Evolutionary conservation across 2,888 invertebrate species (phyloP).

Genomic region (Stomorhina lunata): DNA sequence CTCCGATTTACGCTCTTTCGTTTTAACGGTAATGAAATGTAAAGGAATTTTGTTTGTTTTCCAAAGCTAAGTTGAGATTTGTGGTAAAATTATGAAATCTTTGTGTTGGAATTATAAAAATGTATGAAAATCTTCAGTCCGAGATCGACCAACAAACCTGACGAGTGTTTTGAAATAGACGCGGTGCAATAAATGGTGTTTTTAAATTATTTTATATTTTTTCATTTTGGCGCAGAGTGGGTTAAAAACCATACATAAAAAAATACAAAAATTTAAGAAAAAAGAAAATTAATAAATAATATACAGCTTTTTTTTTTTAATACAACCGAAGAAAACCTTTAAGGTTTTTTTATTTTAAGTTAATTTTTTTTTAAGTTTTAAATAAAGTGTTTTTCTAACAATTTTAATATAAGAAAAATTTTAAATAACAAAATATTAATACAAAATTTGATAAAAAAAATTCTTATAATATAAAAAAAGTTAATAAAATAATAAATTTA

Average conservation of each 20-base stretch:
- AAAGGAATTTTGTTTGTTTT: conserved; percentile 42
- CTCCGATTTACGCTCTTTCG: not conserved
- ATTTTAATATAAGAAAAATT: not conserved
- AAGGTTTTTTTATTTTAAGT: not conserved
- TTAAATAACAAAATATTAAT: conserved; percentile 51
- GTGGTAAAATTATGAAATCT: conserved; percentile 56
- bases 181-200: conserved; percentile 67
- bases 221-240: conserved; percentile 65
- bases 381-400: conserved; percentile 9
- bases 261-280: conserved; percentile 18
- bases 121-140: conserved; percentile 73
- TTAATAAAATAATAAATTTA: conserved; percentile 58
- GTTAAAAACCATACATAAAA: conserved; percentile 33
- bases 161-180: conserved; percentile 76
- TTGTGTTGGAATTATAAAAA: conserved; percentile 52
- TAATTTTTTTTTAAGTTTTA: not conserved
- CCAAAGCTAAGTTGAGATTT: conserved; percentile 11
- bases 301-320: no score
- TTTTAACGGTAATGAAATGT: conserved; percentile 53
- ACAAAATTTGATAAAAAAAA: conserved; percentile 67
- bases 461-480: conserved; percentile 46
- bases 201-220: conserved; percentile 22
- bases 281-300: conserved; percentile 31
- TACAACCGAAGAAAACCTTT: not conserved
- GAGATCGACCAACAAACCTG: conserved; percentile 76